Evolutionary conservation across 1,140 invertebrate genomes (phyloP), one percentile per base, ranked within the genome.

Genomic region (Camponotus pennsylvanicus): DNA sequence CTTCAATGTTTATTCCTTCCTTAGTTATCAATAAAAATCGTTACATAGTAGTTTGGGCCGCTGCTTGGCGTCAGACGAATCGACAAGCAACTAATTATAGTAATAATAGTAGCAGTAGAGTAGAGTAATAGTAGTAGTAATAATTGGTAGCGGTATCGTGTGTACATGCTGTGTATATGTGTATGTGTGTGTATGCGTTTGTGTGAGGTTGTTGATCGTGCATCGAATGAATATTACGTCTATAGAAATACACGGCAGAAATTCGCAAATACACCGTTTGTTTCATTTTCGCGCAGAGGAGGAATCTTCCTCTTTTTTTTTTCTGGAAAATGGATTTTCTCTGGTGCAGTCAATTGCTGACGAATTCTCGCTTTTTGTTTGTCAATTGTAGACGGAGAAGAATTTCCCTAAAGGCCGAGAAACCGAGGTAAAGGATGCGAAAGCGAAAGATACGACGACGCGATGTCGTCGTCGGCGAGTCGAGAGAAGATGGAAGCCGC

Each of bases 21-120:
- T 91, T 92, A 87, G 91, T 94, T 93, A 93, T 94, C 91, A 92
- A 93, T 93, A 94, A 94, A 94, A 94, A 94, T 94, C 88, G 91
- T 94, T 94, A 94, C 92, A 94, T 92, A 94, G 89, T 93, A 93
- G 89, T 93, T 93, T 92, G 85, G 86, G 88, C 90, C 87, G 88
- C 88, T 90, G 89, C 87, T 89, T 88, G 90, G 57, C 89, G 85
- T 83, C 89, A 85, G 76, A 87, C 80, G 84, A 86, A 87, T 87
- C 76, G 89, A 77, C 87, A 87, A 91, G 86, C 89, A 91, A 88
- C 80, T 89, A 91, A 71, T 88, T 91, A 86, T 71, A 89, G 88
- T 91, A 91, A 63, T 91, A 91, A 78, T 91, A 91, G 88, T 88
- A 89, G 86, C 78, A 87, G 88, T 88, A 86, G 70, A 89, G 40